A percentile compares a stretch with the other conserved stretches of the same genome.
These are phyloP conservation scores for Dromius quadrimaculatus DNA, from an alignment of 2,888 invertebrate species.

Conservation along the genomic window DNA sequence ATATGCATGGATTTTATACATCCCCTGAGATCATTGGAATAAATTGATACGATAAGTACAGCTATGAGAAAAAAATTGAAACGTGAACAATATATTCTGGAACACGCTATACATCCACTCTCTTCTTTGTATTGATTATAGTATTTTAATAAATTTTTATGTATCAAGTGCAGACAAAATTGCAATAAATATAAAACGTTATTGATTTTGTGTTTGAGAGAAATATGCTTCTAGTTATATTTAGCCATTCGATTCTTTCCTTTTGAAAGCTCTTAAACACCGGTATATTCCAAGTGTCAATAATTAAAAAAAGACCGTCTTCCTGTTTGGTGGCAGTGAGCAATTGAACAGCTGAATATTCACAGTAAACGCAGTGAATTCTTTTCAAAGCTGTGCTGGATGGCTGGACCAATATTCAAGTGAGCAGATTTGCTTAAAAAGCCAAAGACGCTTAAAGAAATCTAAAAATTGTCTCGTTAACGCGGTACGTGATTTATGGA, in stretches of 20 bases:
- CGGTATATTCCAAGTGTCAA: slow-evolving; percentile 39
- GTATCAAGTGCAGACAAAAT: too few relatives aligned
- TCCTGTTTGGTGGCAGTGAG: slow-evolving; percentile 40
- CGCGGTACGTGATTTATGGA: slow-evolving; percentile 54
- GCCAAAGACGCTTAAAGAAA: slow-evolving; percentile 64
- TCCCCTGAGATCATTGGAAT: slow-evolving; percentile 42
- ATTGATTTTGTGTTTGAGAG: slow-evolving; percentile 13
- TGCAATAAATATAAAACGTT: neutral
- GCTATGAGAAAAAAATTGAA: too few relatives aligned
- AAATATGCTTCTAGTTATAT: slow-evolving; percentile 22
- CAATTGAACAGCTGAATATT: slow-evolving; percentile 13
- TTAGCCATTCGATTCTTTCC: slow-evolving; percentile 8
- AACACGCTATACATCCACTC: too few relatives aligned
- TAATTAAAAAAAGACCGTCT: slow-evolving; percentile 45
- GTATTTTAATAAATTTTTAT: too few relatives aligned
- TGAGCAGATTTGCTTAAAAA: slow-evolving; percentile 62
- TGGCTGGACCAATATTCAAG: slow-evolving; percentile 47
- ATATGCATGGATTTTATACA: slow-evolving; percentile 47
- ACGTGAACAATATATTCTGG: too few relatives aligned
- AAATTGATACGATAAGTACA: slow-evolving; percentile 39
- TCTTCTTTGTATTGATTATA: too few relatives aligned
- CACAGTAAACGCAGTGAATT: neutral
- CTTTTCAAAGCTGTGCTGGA: neutral
- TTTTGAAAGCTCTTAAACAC: neutral
- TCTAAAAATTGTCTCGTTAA: slow-evolving; percentile 66